Base-by-base conservation (phyloP, 2,888 invertebrate species). In the Fabriciana adippe region DNA sequence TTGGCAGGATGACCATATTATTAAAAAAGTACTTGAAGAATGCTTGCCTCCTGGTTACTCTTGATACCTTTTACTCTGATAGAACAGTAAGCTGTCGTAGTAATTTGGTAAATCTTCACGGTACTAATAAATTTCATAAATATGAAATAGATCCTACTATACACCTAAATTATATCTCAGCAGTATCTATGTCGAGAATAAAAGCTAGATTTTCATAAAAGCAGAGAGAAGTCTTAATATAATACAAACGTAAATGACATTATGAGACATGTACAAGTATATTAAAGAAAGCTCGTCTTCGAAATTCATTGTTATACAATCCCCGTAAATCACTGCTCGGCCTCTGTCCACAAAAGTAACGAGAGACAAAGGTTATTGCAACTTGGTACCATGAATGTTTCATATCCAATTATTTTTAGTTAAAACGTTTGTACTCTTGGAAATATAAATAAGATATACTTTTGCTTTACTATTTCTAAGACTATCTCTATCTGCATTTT, bases 301-400 rank as follows among this genome's bases (percentile, higher is more conserved):
- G 51, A 59, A 16, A 26, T 47, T 53, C 47, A 65, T 65, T 59
- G 47, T 45, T 41, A 31, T 59, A 59, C 15, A 65, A 59, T 65
- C 47, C 31, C 53, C 53, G 53, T 65, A 59, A 65, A 59, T 65
- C 59, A 54, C 54, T 59, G 47, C 13, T 45, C 45, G 53, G 47
- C 53, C 65, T 41, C 53, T 56, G 50, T 53, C 55, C 53, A 48
- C 60, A 53, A 57, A 53, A 47, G 53, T 59, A 59, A 51, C 60
- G 50, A 61, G 35, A 51, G 45, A 65, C 59, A 59, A 59, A 57
- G 65, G 47, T 53, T 65, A 57, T 51, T 53, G 59, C 47, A 56
- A 31, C 53, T 53, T 41, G n/a, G 14, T n/a, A 31, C 50, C 53
- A 59, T 65, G 65, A 65, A 59, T 65, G 59, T 65, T 65, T 53